These are phyloP conservation scores for Nansenia antarctica DNA, from an alignment of 2,113 vertebrate species.

Conservation along the genomic window DNA sequence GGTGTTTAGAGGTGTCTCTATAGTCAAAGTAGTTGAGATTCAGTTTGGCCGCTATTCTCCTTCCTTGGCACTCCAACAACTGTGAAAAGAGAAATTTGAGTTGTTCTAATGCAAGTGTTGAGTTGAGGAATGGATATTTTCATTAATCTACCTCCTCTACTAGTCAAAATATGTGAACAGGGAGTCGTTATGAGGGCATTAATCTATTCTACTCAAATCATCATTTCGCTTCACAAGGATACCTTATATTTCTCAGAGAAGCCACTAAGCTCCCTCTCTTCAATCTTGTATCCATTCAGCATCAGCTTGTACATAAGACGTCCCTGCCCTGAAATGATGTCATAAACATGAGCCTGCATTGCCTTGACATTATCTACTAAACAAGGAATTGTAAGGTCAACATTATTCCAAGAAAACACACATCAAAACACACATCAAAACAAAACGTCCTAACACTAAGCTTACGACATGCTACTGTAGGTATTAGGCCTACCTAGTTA, in stretches of 20 bases:
- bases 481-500: no score
- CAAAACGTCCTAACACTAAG: no score
- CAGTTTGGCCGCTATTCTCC: constrained; percentile 8
- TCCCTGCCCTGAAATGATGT: neutral
- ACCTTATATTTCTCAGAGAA: constrained; percentile 27
- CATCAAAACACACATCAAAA: no score
- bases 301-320: constrained; percentile 11
- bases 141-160: neutral
- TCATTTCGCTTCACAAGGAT: neutral
- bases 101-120: neutral
- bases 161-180: neutral
- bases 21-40: constrained; percentile 26
- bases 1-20: neutral
- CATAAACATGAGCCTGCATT: neutral
- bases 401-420: no score
- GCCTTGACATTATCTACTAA: neutral
- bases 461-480: no score
- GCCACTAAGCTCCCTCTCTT: constrained; percentile 13
- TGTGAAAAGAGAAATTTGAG: neutral
- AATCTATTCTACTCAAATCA: neutral
- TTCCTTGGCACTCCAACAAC: constrained; percentile 21
- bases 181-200: neutral
- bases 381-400: no score
- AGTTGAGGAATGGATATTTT: neutral
- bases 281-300: constrained; percentile 20